Evolutionary conservation across 2,113 vertebrate species (phyloP).

Genomic region (Lagenorhynchus albirostris): DNA sequence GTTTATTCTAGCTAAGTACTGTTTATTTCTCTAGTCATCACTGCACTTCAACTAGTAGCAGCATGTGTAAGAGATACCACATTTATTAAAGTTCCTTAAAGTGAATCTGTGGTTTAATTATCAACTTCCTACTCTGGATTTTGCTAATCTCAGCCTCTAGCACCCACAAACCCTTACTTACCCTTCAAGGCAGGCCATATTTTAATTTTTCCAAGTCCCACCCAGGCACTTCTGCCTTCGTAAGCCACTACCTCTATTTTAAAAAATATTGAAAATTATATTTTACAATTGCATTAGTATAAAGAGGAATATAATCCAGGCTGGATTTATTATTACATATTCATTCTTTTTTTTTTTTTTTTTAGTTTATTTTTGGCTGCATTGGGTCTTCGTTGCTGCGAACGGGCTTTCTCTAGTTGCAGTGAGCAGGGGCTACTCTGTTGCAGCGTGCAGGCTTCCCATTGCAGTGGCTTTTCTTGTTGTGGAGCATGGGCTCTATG

Average conservation of each 20-base stretch:
- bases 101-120: neutral
- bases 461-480: too few species aligned
- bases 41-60: neutral
- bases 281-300: neutral
- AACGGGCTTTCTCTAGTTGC: too few species aligned
- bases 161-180: neutral
- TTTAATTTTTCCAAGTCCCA: neutral
- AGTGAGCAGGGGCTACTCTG: too few species aligned
- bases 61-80: neutral
- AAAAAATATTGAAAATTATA: neutral
- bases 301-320: neutral
- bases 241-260: neutral
- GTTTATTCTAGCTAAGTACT: neutral
- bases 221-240: neutral
- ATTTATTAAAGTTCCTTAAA: neutral
- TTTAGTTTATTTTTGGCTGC: too few species aligned
- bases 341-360: neutral
- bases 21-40: neutral
- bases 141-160: neutral
- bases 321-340: neutral
- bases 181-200: neutral
- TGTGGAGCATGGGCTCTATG: too few species aligned
- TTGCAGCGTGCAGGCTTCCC: too few species aligned
- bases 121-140: neutral
- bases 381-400: too few species aligned